A percentile compares a stretch with the other conserved stretches of the same genome.
Conservation (phyloP, 2,113 vertebrate genomes). For the Hemicordylus capensis region DNA sequence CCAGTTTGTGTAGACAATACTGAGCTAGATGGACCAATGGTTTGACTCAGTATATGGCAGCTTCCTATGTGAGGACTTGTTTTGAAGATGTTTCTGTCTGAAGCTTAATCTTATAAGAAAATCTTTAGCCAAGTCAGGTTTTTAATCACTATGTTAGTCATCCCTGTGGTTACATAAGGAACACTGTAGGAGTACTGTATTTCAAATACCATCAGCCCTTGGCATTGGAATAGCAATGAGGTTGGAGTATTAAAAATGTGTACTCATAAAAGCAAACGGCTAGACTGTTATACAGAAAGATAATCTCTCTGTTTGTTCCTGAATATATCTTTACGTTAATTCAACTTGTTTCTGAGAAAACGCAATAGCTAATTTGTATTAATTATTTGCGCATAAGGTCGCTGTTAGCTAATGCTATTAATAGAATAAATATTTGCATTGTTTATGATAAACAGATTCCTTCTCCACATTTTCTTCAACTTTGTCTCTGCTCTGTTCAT, state of each 20-base stretch:
- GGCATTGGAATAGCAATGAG: conserved; percentile 72
- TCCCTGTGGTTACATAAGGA: conserved; percentile 74
- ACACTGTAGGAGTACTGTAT: conserved; percentile 63
- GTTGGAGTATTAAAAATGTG: conserved; percentile 53
- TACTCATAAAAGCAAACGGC: conserved; percentile 60
- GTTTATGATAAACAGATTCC: conserved; percentile 76
- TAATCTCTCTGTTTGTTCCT: conserved; percentile 52
- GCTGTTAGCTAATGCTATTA: conserved; percentile 80
- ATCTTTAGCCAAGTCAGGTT: conserved; percentile 67
- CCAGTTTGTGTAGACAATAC: too few relatives aligned
- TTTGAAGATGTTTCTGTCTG: conserved; percentile 35
- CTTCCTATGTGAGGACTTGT: too few relatives aligned
- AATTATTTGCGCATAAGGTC: conserved; percentile 78
- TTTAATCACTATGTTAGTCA: conserved; percentile 72
- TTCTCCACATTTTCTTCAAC: conserved; percentile 67
- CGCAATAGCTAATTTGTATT: conserved; percentile 75
- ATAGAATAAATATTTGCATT: conserved; percentile 83
- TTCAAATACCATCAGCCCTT: conserved; percentile 73
- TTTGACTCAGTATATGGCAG: too few relatives aligned
- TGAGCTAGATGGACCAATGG: too few relatives aligned
- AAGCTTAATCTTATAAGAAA: conserved; percentile 59
- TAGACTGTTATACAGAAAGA: conserved; percentile 55
- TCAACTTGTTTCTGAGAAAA: conserved; percentile 69
- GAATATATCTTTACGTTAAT: conserved; percentile 69
- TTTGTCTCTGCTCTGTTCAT: conserved; percentile 67